Conservation (phyloP, 2,113 vertebrate genomes). For the Semnornis frantzii region DNA sequence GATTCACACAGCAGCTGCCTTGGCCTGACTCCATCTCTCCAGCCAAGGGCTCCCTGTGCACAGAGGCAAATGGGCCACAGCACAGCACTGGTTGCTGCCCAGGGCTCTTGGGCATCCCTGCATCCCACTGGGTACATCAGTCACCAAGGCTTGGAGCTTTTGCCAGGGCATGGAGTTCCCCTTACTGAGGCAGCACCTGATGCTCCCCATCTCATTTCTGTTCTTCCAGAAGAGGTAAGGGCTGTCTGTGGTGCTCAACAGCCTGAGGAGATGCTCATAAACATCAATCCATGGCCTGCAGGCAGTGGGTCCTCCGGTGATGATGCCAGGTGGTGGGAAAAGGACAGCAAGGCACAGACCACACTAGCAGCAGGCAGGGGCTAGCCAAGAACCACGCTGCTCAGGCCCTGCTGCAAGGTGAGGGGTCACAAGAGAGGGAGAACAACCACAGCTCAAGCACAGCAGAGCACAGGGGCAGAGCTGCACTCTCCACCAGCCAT, state of each 20-base stretch:
- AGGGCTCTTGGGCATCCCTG: too few species aligned
- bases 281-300: background rate
- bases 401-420: background rate
- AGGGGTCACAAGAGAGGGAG: background rate
- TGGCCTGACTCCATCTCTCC: fast-evolving
- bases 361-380: background rate
- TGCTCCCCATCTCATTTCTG: background rate
- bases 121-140: background rate
- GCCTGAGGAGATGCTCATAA: background rate
- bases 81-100: background rate
- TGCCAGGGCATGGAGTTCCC: background rate
- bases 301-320: fast-evolving
- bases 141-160: background rate
- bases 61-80: fast-evolving
- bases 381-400: background rate
- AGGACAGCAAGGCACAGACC: background rate
- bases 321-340: background rate
- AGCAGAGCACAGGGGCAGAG: background rate
- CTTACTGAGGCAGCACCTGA: background rate
- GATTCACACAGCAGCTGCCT: background rate
- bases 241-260: background rate
- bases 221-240: background rate
- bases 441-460: background rate
- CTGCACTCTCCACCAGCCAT: fast-evolving
- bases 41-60: background rate